Evolutionary conservation across 2,113 vertebrate species (phyloP), one percentile per base, ranked within the genome.

Genomic region (Elephas maximus): DNA sequence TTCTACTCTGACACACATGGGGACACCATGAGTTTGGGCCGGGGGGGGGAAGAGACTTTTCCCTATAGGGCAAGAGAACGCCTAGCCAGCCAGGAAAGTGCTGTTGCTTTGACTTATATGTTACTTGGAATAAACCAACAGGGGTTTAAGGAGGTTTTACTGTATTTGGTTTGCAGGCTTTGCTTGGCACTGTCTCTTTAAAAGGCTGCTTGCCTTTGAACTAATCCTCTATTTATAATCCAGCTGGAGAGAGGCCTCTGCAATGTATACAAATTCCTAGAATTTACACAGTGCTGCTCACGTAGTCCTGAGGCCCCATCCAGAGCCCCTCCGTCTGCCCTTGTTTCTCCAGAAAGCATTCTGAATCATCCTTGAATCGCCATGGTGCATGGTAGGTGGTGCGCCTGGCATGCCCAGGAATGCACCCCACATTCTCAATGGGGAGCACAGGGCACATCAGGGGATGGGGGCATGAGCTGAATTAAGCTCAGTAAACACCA

Each of bases 401-500:
- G 86, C 37, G 28, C 94, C 92, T 94, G 90, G 96, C 95, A 69
- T 95, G 44, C 95, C 94, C 97, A 95, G 97, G 97, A 97, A 98
- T 82, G 81, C 24, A 82, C 89, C 94, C 91, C 65, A 28, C 91
- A 45, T 98, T 98, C 97, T 95, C 96, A 63, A 91, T 96, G 96
- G 96, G 81, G 96, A 98, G 94, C 91, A 65, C 93, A 57, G 71
- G 88, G 80, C 97, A 96, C 78, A 28, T 94, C 97, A 86, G 96
- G 91, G 97, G 85, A 96, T 81, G 33, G 93, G 92, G 97, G 96
- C 96, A 97, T 96, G 97, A 98, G 97, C 97, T 98, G 65, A 88
- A 97, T 87, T 53, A 51, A 84, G 97, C 96, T 98, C 97, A 85
- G 97, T 98, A 98, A 98, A 98, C 98, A 98, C 93, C 92, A 98